Evolutionary conservation across 2,797 vertebrate genomes (phyloP), one percentile per base, ranked within the genome.

Genomic region (Poecilia wingei): DNA sequence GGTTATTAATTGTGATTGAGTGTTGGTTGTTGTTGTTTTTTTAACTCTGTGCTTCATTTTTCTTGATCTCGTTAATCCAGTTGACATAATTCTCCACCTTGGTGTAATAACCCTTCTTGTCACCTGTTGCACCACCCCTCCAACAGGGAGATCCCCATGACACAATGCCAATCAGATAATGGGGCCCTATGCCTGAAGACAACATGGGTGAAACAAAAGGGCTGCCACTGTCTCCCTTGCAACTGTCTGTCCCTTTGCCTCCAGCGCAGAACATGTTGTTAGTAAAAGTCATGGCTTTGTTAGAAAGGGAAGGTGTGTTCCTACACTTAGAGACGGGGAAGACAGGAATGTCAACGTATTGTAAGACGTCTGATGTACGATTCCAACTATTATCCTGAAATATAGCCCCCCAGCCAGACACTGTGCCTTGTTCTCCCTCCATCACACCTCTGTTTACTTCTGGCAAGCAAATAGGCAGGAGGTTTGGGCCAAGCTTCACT

Each of bases 211-310:
- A 28, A 36, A 96, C 87, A 4, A 97, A 95, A 3, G 97, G 96
- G 2, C 97, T 96, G 0, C 98, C 98, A 0, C 97, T 97, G 55
- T 99, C 98, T 18, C 96, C 95, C 0, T 74, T 0, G 74, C 98
- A 99, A 84, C 97, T 97, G 89, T 99, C 98, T 46, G 85, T 89
- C 3, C 90, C 90, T 0, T 0, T 0, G 0, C 75, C 92, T 3
- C 97, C 97, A 6, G 97, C 98, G 90, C 98, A 99, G 88, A 99
- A 95, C 98, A 99, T 98, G 80, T 99, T 99, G 2, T 94, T 20
- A 0, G 97, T 98, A 89, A 97, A 88, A 2, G 55, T 84, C 66
- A 81, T 20, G 0, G 1, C 4, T 8, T 43, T 3, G 0, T 64
- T 36, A 0, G 0, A 0, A 22, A 16, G 0, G 12, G 0, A 6